Base-by-base conservation (phyloP, 2,888 invertebrate species). In the Leptinotarsa haldemani region DNA sequence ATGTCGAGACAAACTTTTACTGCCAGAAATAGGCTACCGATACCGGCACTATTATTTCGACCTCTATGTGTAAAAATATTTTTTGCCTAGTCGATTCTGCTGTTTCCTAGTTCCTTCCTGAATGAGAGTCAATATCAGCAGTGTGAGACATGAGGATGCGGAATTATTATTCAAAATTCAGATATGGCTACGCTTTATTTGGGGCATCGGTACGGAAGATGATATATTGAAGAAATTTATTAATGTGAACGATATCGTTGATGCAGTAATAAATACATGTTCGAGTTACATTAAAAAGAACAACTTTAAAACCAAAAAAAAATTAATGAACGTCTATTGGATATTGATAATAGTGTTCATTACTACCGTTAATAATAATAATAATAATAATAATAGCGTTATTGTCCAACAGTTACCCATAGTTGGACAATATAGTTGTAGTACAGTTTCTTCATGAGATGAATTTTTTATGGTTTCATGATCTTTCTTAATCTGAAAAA, bases 11-110 rank as follows among this genome's bases (percentile, higher is more conserved):
- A 15, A 16, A 61, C 58, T 58, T 58, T 25, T 25, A 58, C 1
- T 58, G 58, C 58, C 58, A 25, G 25, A 61, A 61, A 61, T 61
- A 61, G 61, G 61, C 61, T 61, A 40, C n/a, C 40, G 20, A n/a
- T 61, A 40, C 61, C 7, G 12, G 22, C 4, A 58, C 15, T 15
- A 15, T 52, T 18, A 18, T 12, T 52, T 18, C 9, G 7, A 52
- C 7, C 9, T 18, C 4, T 5, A 1, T 52, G 18, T 12, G 9
- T 40, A 12, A 40, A 40, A 40, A 40, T 40, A 40, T 9, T 40
- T 40, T 40, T 9, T 40, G 40, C 3, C 9, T 40, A 40, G 9
- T 9, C 22, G 20, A 22, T 58, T 58, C 16, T 20, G 25, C 20
- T 16, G 3, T 13, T 58, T 58, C 12, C 52, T 22, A 58, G 20